Evolutionary conservation across 2,113 vertebrate species (phyloP).

Genomic region (Antechinus flavipes): DNA sequence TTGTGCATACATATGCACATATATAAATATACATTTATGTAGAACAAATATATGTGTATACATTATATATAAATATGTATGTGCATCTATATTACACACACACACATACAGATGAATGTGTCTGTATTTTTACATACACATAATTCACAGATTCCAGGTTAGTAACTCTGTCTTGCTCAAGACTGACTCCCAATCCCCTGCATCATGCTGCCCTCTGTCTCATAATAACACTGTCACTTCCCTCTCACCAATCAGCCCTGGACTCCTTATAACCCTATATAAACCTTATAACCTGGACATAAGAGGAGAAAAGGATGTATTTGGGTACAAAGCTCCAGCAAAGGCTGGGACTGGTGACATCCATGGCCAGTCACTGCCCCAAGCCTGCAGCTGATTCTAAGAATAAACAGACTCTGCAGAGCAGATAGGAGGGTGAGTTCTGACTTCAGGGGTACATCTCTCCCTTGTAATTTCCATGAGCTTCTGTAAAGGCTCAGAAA

Average conservation of each 20-base stretch:
- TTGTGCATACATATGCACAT: no score
- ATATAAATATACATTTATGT: no score
- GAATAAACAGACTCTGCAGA: not conserved
- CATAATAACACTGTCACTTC: not conserved
- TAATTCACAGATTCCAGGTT: not conserved
- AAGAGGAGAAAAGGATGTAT: not conserved
- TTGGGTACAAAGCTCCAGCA: accelerated
- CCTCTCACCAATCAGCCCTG: not conserved
- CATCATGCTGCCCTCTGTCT: not conserved
- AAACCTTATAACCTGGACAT: not conserved
- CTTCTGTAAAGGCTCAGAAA: not conserved
- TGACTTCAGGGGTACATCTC: not conserved
- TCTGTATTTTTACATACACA: no score
- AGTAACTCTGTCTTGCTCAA: not conserved
- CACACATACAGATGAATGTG: no score
- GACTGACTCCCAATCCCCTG: not conserved
- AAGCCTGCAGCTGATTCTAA: not conserved
- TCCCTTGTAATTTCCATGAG: not conserved
- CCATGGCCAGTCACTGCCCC: not conserved
- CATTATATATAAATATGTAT: no score
- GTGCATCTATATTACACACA: no score
- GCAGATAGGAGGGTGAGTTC: not conserved
- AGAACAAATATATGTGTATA: no score
- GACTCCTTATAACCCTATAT: not conserved
- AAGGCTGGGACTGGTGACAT: not conserved